These are phyloP conservation scores for Reinhardtius hippoglossoides DNA, from an alignment of 2,113 vertebrate species.

Conservation along the genomic window DNA sequence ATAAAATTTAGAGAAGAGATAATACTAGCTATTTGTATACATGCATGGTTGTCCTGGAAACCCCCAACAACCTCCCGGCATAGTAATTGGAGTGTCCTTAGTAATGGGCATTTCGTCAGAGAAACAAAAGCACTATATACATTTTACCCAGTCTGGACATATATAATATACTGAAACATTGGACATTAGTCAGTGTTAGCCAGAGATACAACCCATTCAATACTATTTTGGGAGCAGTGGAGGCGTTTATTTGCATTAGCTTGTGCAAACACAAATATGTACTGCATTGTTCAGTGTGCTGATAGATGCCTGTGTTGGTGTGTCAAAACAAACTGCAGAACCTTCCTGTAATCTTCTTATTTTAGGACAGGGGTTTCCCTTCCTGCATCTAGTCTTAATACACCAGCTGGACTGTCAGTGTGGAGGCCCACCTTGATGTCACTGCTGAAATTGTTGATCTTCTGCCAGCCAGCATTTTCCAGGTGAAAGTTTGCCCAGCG, in stretches of 20 bases:
- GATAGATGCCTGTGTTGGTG: constrained; percentile 25
- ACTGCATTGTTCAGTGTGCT: not conserved
- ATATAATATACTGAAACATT: not conserved
- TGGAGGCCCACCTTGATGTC: constrained; percentile 90
- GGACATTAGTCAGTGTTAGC: not conserved
- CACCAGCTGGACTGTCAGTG: not conserved
- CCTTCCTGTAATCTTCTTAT: not conserved
- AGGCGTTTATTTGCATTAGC: constrained; percentile 11
- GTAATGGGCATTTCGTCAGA: not conserved
- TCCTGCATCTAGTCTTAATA: not conserved
- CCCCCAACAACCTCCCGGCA: not conserved
- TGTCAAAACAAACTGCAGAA: not conserved
- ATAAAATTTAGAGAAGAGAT: no score
- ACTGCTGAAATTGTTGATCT: constrained; percentile 96
- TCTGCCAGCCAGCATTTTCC: constrained; percentile 91
- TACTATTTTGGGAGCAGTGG: constrained; percentile 20
- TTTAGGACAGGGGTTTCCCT: not conserved
- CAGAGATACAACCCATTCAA: not conserved
- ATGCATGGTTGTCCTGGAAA: no score
- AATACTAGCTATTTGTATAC: no score
- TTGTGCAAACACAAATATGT: constrained; percentile 39
- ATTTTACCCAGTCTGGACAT: not conserved
- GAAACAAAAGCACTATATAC: not conserved
- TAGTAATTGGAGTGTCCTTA: not conserved
- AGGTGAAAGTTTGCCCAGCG: constrained; percentile 98